phyloP scores from a whole-genome alignment of 2,113 vertebrate genomes.

The Camarhynchus parvulus region DNA sequence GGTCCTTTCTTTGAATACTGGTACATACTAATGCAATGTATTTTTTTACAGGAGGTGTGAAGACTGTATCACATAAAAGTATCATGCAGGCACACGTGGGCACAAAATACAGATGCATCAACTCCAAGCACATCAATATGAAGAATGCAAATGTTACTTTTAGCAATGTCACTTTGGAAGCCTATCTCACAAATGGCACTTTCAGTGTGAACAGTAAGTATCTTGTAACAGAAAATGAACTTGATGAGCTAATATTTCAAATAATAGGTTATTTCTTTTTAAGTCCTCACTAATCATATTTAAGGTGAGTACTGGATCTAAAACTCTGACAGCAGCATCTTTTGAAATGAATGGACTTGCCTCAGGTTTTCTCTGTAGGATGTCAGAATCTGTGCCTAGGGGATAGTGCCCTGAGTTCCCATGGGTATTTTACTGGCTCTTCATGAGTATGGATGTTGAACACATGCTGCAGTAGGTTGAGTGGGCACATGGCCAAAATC shows the following conservation, averaged over 20 bases:
- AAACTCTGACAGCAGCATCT: neutral
- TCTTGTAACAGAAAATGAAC: neutral
- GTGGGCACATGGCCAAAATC: neutral
- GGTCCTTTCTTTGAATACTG: neutral
- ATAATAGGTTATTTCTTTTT: neutral
- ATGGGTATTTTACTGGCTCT: neutral
- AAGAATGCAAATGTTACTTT: slow-evolving; percentile 72
- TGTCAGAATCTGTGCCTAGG: neutral
- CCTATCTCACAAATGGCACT: slow-evolving; percentile 79
- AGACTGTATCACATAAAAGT: neutral
- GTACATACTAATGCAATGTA: neutral
- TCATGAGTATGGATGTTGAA: neutral
- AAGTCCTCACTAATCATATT: neutral
- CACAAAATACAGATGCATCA: slow-evolving; percentile 85
- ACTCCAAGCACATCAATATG: slow-evolving; percentile 50
- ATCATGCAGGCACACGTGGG: slow-evolving; percentile 80
- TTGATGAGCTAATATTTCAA: neutral
- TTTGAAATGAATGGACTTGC: neutral
- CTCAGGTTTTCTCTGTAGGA: neutral
- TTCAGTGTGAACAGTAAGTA: slow-evolving; percentile 83
- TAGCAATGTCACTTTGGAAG: slow-evolving; percentile 81
- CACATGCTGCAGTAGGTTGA: rapidly evolving
- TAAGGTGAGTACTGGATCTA: neutral
- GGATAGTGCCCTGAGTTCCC: neutral
- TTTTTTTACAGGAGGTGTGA: slow-evolving; percentile 19